A percentile compares a stretch with the other conserved stretches of the same genome.
phyloP scores from a whole-genome alignment of 2,888 invertebrate genomes.

The Ischnura elegans region DNA sequence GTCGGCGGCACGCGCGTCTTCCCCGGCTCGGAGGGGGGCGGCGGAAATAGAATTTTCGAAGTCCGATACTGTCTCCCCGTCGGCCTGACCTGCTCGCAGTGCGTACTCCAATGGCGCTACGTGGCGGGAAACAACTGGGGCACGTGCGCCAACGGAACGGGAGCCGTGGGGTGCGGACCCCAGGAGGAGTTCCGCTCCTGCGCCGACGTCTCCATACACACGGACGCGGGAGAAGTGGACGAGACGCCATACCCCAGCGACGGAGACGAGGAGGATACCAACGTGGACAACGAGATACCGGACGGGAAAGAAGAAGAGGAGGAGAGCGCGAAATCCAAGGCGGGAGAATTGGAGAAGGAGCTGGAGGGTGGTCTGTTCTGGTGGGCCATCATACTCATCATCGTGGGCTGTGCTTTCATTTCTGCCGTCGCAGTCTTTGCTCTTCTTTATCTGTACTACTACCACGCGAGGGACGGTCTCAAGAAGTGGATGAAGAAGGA shows the following conservation, averaged over 20 bases:
- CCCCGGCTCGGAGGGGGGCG: slow-evolving; percentile 77
- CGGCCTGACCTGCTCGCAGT: slow-evolving; percentile 87
- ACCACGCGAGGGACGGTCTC: slow-evolving; percentile 85
- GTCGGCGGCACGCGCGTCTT: slow-evolving; percentile 73
- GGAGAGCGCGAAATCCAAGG: slow-evolving; percentile 76
- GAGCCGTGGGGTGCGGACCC: slow-evolving; percentile 91
- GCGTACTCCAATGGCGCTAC: slow-evolving; percentile 94
- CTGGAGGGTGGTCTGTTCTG: slow-evolving; percentile 74
- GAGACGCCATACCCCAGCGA: slow-evolving; percentile 76
- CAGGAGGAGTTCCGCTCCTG: slow-evolving; percentile 94
- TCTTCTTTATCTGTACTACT: slow-evolving; percentile 87
- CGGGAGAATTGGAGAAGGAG: slow-evolving; percentile 71
- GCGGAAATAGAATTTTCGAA: slow-evolving; percentile 89
- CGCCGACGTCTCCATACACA: slow-evolving; percentile 87
- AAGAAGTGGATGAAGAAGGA: slow-evolving; percentile 59
- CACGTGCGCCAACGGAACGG: slow-evolving; percentile 77
- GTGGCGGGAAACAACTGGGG: slow-evolving; percentile 93
- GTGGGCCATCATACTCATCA: slow-evolving; percentile 79
- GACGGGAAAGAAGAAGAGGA: slow-evolving; percentile 76
- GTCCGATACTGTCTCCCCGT: slow-evolving; percentile 84
- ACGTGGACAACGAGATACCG: slow-evolving; percentile 78
- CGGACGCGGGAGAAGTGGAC: slow-evolving; percentile 75
- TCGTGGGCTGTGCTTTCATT: slow-evolving; percentile 83
- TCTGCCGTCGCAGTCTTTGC: slow-evolving; percentile 84
- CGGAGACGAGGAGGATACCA: slow-evolving; percentile 72